Evolutionary conservation across 2,113 vertebrate genomes (phyloP).

Genomic region (Macroglossus sobrinus): DNA sequence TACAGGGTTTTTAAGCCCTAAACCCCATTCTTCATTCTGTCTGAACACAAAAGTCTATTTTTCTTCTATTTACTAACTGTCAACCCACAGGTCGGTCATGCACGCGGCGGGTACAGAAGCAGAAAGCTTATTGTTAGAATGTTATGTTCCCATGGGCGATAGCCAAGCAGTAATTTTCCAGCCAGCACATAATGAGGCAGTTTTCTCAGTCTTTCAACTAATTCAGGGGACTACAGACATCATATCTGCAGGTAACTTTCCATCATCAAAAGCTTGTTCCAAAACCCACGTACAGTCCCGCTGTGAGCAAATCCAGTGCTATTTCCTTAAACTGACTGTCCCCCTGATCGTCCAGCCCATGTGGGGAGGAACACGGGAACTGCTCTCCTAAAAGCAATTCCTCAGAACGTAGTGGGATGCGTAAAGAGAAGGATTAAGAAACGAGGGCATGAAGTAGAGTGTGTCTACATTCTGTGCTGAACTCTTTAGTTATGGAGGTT

Average conservation of each 20-base stretch:
- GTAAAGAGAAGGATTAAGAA: neutral
- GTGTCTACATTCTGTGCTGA: too few relatives aligned
- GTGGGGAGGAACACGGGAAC: neutral
- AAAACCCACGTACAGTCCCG: neutral
- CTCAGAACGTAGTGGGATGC: neutral
- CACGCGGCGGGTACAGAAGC: too few relatives aligned
- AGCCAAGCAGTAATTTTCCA: too few relatives aligned
- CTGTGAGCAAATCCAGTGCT: neutral
- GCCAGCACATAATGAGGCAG: neutral
- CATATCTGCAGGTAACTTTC: neutral
- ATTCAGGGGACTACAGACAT: neutral
- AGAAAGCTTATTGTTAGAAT: too few relatives aligned
- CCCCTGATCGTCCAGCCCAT: neutral
- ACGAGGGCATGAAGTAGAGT: neutral
- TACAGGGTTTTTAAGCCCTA: too few relatives aligned
- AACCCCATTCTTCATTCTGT: too few relatives aligned
- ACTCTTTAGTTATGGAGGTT: neutral
- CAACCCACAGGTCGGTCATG: too few relatives aligned
- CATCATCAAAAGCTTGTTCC: neutral
- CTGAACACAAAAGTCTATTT: too few relatives aligned
- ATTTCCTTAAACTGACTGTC: neutral
- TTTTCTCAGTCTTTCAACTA: neutral
- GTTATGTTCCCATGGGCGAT: too few relatives aligned
- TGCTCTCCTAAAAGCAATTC: neutral
- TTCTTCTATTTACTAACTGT: too few relatives aligned